These are phyloP conservation scores for Pseudorectes ferrugineus DNA, from an alignment of 2,113 vertebrate genomes.

Conservation along the genomic window DNA sequence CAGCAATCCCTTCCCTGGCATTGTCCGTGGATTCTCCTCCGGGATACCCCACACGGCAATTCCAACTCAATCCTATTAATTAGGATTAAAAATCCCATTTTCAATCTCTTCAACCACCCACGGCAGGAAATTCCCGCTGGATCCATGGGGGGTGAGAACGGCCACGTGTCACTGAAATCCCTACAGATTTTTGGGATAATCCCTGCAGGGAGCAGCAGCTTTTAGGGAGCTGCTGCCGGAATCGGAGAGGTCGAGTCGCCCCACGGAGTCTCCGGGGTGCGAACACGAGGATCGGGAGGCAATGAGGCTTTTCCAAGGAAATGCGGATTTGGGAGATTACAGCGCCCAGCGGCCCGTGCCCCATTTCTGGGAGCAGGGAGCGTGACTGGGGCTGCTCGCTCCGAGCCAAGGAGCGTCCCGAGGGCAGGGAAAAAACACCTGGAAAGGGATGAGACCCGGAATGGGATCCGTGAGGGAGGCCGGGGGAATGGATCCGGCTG, in stretches of 20 bases:
- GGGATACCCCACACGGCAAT: neutral
- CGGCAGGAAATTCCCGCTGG: neutral
- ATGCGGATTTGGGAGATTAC: neutral
- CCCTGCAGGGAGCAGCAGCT: neutral
- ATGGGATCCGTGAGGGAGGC: neutral
- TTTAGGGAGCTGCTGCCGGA: neutral
- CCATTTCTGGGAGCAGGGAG: neutral
- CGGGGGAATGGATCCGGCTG: fast-evolving
- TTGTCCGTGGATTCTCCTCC: neutral
- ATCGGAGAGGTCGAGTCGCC: neutral
- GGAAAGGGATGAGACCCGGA: neutral
- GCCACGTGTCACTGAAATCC: neutral
- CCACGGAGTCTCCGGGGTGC: neutral
- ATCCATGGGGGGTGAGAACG: neutral
- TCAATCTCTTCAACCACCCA: neutral
- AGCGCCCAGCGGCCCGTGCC: neutral
- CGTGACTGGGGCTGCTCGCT: neutral
- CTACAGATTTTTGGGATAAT: neutral
- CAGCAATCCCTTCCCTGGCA: neutral
- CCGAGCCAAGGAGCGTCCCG: neutral
- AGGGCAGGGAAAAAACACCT: neutral
- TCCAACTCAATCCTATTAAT: neutral
- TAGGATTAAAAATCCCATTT: neutral
- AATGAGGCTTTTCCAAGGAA: neutral
- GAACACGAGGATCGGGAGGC: neutral